Base-by-base conservation (phyloP, 2,113 vertebrate species). In the Scolopax mira region DNA sequence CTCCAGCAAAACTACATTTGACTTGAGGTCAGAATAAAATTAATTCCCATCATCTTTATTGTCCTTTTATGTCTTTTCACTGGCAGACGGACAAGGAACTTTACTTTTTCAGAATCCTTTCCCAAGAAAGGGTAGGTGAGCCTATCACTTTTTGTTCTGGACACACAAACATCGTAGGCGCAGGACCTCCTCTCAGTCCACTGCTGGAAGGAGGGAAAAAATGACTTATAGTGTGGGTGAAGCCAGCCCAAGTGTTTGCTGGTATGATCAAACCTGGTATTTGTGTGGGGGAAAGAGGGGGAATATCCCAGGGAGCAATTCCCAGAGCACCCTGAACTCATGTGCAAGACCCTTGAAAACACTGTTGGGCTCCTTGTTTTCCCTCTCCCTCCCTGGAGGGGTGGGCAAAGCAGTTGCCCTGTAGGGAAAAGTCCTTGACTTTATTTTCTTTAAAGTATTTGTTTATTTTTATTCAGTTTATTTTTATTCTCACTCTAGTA, bases 1-100 rank as follows among this genome's bases (percentile, higher is more conserved):
- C 49, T 88, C 31, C 24, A 62, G 24, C 51, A 78, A 58, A 88
- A 60, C 18, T 89, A 46, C n/a, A 7, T 79, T 91, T 77, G 55
- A 66, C 41, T 90, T 95, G 46, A 60, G 46, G 67, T 73, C 64
- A 73, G n/a, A 15, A 57, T n/a, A 62, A 85, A 89, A 93, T 74
- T 27, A 8, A 87, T 87, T 72, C n/a, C 17, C 3, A 18, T 42
- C 9, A 18, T 41, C 65, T 85, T 48, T 83, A 31, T 61, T 86
- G 27, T 49, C 4, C 10, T 70, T 69, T 77, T 52, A 48, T 49
- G 28, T 25, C 18, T 89, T 88, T 88, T 82, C 83, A 42, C 18
- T 39, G 19, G 41, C 10, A 65, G 42, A n/a, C 0, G 1, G 78
- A 46, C 23, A 54, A 66, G 28, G 33, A 62, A 37, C 14, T 79